Evolutionary conservation across 2,113 vertebrate genomes (phyloP).

Genomic region (Indicator maculatus): DNA sequence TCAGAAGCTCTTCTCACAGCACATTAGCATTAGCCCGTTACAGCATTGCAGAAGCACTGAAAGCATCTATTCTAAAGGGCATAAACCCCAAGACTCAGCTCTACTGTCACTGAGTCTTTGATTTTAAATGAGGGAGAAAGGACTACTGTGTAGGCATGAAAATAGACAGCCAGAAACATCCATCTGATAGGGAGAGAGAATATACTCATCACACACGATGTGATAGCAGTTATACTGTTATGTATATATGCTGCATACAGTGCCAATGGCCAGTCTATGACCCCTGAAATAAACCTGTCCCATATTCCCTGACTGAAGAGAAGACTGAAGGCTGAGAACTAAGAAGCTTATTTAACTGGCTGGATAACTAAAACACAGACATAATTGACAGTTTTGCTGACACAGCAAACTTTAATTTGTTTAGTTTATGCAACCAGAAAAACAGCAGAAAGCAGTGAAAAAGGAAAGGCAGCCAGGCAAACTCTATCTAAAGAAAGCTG

Average conservation of each 20-base stretch:
- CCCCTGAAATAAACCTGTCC: neutral
- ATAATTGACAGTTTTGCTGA: slow-evolving; percentile 23
- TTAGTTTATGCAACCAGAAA: slow-evolving; percentile 4
- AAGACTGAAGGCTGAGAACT: slow-evolving; percentile 36
- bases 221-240: neutral
- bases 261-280: neutral
- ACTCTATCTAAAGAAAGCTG: neutral
- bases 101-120: slow-evolving; percentile 35
- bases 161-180: slow-evolving; percentile 44
- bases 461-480: neutral
- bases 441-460: neutral
- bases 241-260: neutral
- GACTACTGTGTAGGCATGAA: slow-evolving; percentile 38
- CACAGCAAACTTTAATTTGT: neutral
- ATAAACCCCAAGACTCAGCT: slow-evolving; percentile 37
- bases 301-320: neutral
- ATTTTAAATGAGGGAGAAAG: slow-evolving; percentile 44
- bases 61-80: slow-evolving; percentile 40
- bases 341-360: slow-evolving; percentile 47
- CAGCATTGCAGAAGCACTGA: slow-evolving; percentile 17
- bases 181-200: slow-evolving; percentile 43
- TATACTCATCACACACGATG: neutral
- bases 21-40: slow-evolving; percentile 24
- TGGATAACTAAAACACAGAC: slow-evolving; percentile 4
- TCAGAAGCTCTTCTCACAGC: slow-evolving; percentile 35